Evolutionary conservation across 2,113 vertebrate species (phyloP).

Genomic region (Mellivora capensis): DNA sequence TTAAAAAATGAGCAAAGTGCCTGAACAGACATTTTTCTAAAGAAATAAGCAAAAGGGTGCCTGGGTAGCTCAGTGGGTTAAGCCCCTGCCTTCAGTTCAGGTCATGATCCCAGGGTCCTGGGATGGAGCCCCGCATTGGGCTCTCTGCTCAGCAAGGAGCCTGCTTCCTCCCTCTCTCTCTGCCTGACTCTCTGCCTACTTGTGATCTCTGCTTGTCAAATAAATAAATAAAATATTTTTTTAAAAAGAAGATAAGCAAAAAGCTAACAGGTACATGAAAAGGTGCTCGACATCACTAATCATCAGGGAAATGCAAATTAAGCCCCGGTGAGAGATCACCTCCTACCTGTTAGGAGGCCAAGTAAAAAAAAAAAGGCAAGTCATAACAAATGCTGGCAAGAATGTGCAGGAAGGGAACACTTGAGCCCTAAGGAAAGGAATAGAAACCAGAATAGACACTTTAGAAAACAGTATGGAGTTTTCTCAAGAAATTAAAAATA

Average conservation of each 20-base stretch:
- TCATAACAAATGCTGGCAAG: neutral
- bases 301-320: neutral
- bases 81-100: no score
- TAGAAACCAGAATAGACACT: neutral
- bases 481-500: neutral
- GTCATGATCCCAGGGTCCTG: no score
- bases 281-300: neutral
- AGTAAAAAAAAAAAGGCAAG: neutral
- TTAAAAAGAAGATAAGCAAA: neutral
- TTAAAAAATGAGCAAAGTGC: neutral
- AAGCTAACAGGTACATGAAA: neutral
- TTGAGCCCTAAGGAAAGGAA: neutral
- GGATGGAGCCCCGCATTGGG: no score
- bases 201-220: no score
- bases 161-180: no score
- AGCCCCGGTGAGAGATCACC: neutral
- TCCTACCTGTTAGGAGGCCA: neutral
- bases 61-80: no score
- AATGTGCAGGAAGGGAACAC: neutral
- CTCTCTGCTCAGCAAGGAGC: no score
- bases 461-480: neutral
- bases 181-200: no score
- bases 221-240: no score
- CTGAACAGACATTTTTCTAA: neutral
- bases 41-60: neutral